Conservation (phyloP, 2,797 vertebrate genomes). For the Arremon aurantiirostris region DNA sequence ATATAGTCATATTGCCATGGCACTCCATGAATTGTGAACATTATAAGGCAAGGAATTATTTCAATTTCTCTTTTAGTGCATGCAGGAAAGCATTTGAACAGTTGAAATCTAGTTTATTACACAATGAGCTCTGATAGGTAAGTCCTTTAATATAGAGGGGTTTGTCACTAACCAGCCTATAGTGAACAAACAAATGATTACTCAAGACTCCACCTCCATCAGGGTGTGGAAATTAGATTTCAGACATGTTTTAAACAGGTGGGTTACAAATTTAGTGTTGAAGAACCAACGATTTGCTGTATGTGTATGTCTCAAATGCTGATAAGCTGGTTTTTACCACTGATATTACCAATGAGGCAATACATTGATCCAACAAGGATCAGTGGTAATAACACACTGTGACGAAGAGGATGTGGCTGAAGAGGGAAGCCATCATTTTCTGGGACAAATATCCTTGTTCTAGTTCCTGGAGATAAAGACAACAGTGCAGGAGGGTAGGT, state of each 20-base stretch:
- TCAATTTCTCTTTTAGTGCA: not conserved
- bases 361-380: not conserved
- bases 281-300: not conserved
- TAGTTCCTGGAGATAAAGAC: not conserved
- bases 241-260: not conserved
- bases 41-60: not conserved
- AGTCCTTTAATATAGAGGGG: not conserved
- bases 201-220: not conserved
- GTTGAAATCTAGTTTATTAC: not conserved
- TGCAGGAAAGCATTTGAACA: not conserved
- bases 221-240: not conserved
- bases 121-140: not conserved
- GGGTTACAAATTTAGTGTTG: not conserved
- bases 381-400: not conserved
- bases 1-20: not conserved
- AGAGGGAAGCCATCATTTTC: not conserved
- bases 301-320: not conserved
- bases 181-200: not conserved
- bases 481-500: not conserved
- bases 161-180: not conserved
- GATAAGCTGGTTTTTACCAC: not conserved
- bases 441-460: not conserved
- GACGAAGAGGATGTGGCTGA: not conserved
- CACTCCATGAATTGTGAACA: not conserved
- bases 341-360: not conserved